These are phyloP conservation scores for Galerucella nymphaeae DNA, from an alignment of 2,888 invertebrate species.

Conservation along the genomic window DNA sequence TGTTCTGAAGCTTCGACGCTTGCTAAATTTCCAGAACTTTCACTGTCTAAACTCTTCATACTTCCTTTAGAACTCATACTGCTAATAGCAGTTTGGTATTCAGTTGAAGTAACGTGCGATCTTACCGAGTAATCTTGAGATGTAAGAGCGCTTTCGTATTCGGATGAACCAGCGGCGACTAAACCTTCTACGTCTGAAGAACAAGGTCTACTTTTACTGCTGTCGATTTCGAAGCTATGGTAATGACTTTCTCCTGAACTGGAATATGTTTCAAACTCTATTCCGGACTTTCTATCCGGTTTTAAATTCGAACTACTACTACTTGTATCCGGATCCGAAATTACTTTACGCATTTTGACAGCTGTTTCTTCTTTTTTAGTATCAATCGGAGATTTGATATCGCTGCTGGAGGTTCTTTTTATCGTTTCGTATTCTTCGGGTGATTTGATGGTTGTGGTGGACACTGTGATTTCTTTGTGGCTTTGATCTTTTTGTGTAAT, in stretches of 20 bases:
- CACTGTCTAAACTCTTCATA: constrained; percentile 89
- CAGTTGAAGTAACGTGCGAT: constrained; percentile 81
- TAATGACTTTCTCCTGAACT: constrained; percentile 92
- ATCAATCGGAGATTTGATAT: constrained; percentile 69
- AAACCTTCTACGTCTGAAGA: constrained; percentile 90
- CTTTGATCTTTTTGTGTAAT: constrained; percentile 48
- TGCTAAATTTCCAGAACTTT: constrained; percentile 88
- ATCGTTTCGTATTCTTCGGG: constrained; percentile 56
- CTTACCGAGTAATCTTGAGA: constrained; percentile 81
- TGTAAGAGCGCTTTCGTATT: constrained; percentile 87
- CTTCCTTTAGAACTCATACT: constrained; percentile 91
- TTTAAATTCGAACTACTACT: constrained; percentile 61
- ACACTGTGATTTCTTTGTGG: constrained; percentile 51
- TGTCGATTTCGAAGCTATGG: constrained; percentile 86
- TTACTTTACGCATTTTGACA: constrained; percentile 61
- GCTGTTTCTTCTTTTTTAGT: constrained; percentile 58
- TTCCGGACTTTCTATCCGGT: constrained; percentile 78
- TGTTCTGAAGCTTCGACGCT: constrained; percentile 92
- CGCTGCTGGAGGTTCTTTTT: constrained; percentile 62
- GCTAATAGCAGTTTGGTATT: constrained; percentile 87
- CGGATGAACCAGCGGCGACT: constrained; percentile 81
- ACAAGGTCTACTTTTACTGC: constrained; percentile 78
- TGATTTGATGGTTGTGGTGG: constrained; percentile 42
- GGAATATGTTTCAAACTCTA: constrained; percentile 83
- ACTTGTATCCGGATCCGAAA: constrained; percentile 61